Base-by-base conservation (phyloP, 2,888 invertebrate species). In the Lithophane semibrunnea region DNA sequence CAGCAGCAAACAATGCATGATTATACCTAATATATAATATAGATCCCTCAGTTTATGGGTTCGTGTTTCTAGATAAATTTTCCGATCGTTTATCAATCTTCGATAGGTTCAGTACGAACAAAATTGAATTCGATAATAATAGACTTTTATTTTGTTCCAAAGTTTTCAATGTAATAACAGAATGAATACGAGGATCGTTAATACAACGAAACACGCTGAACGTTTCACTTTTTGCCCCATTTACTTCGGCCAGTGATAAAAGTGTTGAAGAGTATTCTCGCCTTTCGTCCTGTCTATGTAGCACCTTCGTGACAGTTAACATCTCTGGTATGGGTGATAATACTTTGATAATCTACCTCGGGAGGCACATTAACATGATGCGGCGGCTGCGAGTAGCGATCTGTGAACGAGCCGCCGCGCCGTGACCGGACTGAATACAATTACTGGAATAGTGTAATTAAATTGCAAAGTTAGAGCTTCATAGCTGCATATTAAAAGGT, bases 381-480 rank as follows among this genome's bases (percentile, higher is more conserved):
- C 82, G 84, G 86, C 77, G 86, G 88, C 85, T 86, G 88, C 79
- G 82, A 75, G 86, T 84, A 89, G 88, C 87, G 86, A 90, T 88
- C 90, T 88, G 89, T 85, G 89, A 91, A 90, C 90, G 88, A 89
- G 86, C 86, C 85, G 84, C 79, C 83, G 80, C 86, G 84, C 85
- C 89, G 88, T 91, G 89, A 90, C 91, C 86, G 86, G 89, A 88
- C 91, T 90, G 88, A 91, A 92, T 92, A 91, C 89, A 91, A 92
- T 93, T 92, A 92, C 91, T 87, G 89, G 89, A 88, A 92, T 90
- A 92, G 90, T 90, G 90, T 93, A 93, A 94, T 94, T 92, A 93
- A 93, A 94, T 92, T 93, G 90, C 89, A 89, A 93, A 93, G 91
- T 93, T 93, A 92, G 89, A 91, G 91, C 89, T 91, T 90, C 91